These are phyloP conservation scores for Rhorus exstirpatorius DNA, from an alignment of 2,888 invertebrate genomes.

Conservation along the genomic window DNA sequence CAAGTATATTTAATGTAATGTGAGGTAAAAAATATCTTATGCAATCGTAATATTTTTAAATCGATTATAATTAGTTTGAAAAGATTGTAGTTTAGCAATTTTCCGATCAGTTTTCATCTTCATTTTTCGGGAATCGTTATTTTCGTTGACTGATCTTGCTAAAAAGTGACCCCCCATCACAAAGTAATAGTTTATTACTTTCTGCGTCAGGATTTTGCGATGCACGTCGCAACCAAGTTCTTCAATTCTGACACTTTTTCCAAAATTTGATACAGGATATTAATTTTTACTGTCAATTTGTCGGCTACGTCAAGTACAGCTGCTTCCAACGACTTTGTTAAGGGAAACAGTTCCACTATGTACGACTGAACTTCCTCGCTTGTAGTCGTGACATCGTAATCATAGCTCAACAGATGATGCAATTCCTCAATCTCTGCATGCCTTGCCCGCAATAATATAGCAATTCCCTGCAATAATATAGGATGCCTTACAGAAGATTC, in stretches of 20 bases:
- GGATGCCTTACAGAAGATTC: no score
- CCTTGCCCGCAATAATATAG: no score
- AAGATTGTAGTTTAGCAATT: no score
- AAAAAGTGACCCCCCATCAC: conserved; percentile 25
- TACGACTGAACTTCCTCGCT: conserved; percentile 47
- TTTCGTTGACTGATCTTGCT: conserved; percentile 2
- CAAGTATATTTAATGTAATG: no score
- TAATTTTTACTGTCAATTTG: conserved; percentile 27
- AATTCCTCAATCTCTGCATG: no score
- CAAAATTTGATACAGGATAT: conserved; percentile 37
- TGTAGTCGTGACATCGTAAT: conserved; percentile 47
- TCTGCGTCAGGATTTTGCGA: conserved; percentile 23
- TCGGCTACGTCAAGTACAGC: conserved; percentile 29
- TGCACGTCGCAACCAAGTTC: conserved; percentile 18
- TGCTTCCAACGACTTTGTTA: conserved; percentile 15
- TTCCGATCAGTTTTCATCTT: no score
- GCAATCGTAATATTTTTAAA: no score
- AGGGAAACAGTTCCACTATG: conserved; percentile 2
- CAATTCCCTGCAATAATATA: no score
- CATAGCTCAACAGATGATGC: conserved; percentile 21
- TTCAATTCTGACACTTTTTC: background rate
- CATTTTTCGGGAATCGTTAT: background rate
- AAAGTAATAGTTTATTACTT: conserved; percentile 24
- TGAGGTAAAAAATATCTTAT: no score
- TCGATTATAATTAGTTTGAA: no score